Conservation (phyloP, 2,113 vertebrate species). For the Hemibagrus wyckioides region DNA sequence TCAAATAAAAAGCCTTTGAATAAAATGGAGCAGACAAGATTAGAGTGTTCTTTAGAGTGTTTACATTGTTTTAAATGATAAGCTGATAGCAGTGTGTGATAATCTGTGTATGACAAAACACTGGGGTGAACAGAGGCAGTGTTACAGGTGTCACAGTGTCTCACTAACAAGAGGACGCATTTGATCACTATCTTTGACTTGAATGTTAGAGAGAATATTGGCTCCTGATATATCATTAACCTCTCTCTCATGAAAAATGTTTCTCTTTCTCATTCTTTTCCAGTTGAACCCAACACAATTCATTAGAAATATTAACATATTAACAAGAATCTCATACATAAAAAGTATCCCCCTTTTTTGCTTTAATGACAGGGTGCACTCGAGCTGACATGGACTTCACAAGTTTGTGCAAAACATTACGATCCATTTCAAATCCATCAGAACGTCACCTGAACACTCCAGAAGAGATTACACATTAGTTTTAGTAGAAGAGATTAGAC, state of each 20-base stretch:
- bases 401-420: not conserved
- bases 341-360: too few species aligned
- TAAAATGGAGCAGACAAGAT: conserved; percentile 4
- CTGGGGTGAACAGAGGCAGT: not conserved
- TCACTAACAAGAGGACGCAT: not conserved
- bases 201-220: not conserved
- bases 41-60: conserved; percentile 7
- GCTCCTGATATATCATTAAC: not conserved
- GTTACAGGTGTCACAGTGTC: not conserved
- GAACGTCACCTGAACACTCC: too few species aligned
- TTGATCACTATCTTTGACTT: not conserved
- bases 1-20: not conserved
- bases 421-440: not conserved
- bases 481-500: not conserved
- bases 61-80: not conserved
- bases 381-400: too few species aligned
- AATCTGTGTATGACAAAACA: conserved; percentile 29
- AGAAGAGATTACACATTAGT: too few species aligned
- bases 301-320: too few species aligned
- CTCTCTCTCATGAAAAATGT: too few species aligned
- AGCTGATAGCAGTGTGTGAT: not conserved
- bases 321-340: too few species aligned
- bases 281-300: too few species aligned
- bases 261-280: too few species aligned
- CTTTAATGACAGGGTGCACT: not conserved